phyloP scores from a whole-genome alignment of 2,797 vertebrate genomes.

The Gouania willdenowi region DNA sequence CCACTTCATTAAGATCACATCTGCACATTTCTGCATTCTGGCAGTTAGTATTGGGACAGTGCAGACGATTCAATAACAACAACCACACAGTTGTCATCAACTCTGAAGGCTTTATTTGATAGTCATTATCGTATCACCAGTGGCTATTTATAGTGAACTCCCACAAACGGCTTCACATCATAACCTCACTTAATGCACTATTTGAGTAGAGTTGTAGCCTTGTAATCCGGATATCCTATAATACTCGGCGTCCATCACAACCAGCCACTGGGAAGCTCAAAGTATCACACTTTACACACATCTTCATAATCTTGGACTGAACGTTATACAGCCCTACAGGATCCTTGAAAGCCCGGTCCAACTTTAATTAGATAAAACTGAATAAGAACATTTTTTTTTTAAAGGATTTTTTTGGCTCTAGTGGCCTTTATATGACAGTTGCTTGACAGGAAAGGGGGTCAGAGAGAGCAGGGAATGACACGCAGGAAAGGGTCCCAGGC shows the following conservation, averaged over 20 bases:
- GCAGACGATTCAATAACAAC: constrained; percentile 51
- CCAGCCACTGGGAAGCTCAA: constrained; percentile 43
- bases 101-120: constrained; percentile 66
- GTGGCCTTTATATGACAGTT: too few species aligned
- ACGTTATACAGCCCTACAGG: constrained; percentile 32
- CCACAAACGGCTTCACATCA: constrained; percentile 64
- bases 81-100: constrained; percentile 57
- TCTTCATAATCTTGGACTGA: constrained; percentile 7
- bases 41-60: constrained; percentile 40
- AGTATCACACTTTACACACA: constrained; percentile 42
- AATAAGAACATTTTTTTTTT: too few species aligned
- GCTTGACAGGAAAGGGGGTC: too few species aligned
- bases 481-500: too few species aligned
- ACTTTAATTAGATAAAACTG: too few species aligned
- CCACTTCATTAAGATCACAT: constrained; percentile 63
- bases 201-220: constrained; percentile 59
- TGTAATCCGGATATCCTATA: constrained; percentile 71
- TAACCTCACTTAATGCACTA: constrained; percentile 62
- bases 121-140: constrained; percentile 63
- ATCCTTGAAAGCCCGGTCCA: constrained; percentile 28
- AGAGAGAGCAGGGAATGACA: too few species aligned
- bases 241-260: constrained; percentile 61
- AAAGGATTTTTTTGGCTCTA: too few species aligned
- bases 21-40: constrained; percentile 47
- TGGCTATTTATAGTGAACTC: constrained; percentile 69